Conservation (phyloP, 2,888 invertebrate genomes). For the Lobophora halterata region DNA sequence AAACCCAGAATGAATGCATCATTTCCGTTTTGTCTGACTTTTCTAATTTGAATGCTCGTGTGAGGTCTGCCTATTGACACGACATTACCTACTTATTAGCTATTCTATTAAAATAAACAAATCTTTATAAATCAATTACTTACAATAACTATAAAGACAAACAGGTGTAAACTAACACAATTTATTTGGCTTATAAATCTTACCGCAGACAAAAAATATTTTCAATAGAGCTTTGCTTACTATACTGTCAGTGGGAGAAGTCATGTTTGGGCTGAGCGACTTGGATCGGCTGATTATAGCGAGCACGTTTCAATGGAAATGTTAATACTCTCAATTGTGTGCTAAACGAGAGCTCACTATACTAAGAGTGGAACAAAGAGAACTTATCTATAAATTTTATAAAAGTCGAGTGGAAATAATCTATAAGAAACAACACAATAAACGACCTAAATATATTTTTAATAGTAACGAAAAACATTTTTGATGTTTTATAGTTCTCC, state of each 20-base stretch:
- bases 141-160: constrained; percentile 44
- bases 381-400: constrained; percentile 67
- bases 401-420: constrained; percentile 55
- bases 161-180: constrained; percentile 39
- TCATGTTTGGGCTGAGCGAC: constrained; percentile 46
- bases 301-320: constrained; percentile 66
- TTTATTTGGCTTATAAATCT: constrained; percentile 23
- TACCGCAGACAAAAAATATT: constrained; percentile 29
- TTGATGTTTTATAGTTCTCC: constrained; percentile 54
- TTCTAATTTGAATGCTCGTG: constrained; percentile 70
- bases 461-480: constrained; percentile 55
- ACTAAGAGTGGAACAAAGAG: constrained; percentile 61
- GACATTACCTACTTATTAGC: constrained; percentile 59
- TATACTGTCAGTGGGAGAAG: constrained; percentile 28
- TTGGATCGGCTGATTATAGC: constrained; percentile 51
- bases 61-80: constrained; percentile 65
- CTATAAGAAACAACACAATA: constrained; percentile 54
- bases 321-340: constrained; percentile 72
- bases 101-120: constrained; percentile 43
- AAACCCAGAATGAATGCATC: constrained; percentile 66
- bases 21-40: constrained; percentile 71
- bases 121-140: constrained; percentile 54
- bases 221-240: constrained; percentile 29
- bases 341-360: constrained; percentile 65
- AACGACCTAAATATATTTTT: constrained; percentile 68